These are phyloP conservation scores for Acleris laterana DNA, from an alignment of 2,888 invertebrate genomes.

Conservation along the genomic window DNA sequence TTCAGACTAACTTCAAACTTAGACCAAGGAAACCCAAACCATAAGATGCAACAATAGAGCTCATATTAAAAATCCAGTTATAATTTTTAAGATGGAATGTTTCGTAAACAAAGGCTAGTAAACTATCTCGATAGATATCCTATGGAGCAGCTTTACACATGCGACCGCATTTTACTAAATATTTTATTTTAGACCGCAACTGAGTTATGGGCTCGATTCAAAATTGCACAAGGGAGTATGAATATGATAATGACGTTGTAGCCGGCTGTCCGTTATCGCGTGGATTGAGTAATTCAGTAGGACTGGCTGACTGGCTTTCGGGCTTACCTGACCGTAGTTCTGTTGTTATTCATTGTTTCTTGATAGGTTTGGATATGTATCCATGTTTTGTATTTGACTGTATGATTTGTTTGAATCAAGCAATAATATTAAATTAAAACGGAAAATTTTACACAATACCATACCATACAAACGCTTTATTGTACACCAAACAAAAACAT, in stretches of 20 bases:
- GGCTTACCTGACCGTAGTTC: too few species aligned
- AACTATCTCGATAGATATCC: conserved; percentile 61
- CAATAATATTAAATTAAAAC: too few species aligned
- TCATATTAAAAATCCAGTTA: conserved; percentile 32
- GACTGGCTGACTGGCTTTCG: neutral
- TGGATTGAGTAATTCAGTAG: conserved; percentile 47
- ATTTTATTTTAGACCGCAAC: conserved; percentile 55
- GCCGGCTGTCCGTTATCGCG: conserved; percentile 35
- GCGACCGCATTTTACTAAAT: conserved; percentile 63
- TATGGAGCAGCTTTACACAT: conserved; percentile 64
- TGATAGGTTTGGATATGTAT: too few species aligned
- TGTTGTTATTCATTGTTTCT: too few species aligned
- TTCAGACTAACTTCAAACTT: conserved; percentile 46
- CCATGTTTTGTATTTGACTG: too few species aligned
- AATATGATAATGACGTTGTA: conserved; percentile 59
- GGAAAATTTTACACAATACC: too few species aligned
- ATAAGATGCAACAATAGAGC: conserved; percentile 34
- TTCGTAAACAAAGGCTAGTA: conserved; percentile 46
- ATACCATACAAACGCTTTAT: too few species aligned
- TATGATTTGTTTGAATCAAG: too few species aligned
- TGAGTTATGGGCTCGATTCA: conserved; percentile 56
- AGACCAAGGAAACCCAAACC: conserved; percentile 43
- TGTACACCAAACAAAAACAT: too few species aligned
- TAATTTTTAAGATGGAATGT: conserved; percentile 43
- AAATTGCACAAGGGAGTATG: conserved; percentile 58